Evolutionary conservation across 2,113 vertebrate genomes (phyloP).

Genomic region (Otocyon megalotis): DNA sequence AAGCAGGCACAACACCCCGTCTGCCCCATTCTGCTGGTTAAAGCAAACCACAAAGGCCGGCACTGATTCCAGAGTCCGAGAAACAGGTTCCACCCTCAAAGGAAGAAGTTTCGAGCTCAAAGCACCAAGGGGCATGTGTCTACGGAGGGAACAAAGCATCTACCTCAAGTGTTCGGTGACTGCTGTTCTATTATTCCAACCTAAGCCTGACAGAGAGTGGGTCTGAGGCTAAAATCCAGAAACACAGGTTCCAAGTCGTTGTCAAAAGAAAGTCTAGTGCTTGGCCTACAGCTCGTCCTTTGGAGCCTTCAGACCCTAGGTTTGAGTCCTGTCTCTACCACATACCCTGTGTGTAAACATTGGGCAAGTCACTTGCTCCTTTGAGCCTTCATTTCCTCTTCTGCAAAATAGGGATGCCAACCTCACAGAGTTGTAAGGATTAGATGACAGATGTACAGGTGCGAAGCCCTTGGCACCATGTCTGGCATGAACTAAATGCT

Average conservation of each 20-base stretch:
- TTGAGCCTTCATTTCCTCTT: conserved; percentile 5
- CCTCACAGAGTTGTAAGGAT: not conserved
- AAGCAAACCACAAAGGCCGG: not conserved
- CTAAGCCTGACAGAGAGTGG: not conserved
- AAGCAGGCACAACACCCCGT: fast-evolving
- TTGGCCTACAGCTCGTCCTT: not conserved
- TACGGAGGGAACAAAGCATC: not conserved
- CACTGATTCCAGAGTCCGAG: too few relatives aligned
- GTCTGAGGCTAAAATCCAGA: not conserved
- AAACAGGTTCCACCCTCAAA: not conserved
- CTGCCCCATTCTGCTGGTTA: not conserved
- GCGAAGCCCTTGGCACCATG: not conserved
- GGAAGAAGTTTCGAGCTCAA: not conserved
- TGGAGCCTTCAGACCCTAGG: not conserved
- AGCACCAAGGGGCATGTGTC: not conserved
- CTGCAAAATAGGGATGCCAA: not conserved
- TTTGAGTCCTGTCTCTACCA: not conserved
- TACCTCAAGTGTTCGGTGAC: not conserved
- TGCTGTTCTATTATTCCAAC: not conserved
- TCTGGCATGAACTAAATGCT: not conserved
- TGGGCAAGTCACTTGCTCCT: not conserved
- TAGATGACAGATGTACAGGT: not conserved
- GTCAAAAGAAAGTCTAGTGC: not conserved
- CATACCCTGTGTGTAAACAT: not conserved
- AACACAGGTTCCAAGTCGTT: not conserved